These are phyloP conservation scores for Siphamia tubifer DNA, from an alignment of 2,113 vertebrate genomes.

Conservation along the genomic window DNA sequence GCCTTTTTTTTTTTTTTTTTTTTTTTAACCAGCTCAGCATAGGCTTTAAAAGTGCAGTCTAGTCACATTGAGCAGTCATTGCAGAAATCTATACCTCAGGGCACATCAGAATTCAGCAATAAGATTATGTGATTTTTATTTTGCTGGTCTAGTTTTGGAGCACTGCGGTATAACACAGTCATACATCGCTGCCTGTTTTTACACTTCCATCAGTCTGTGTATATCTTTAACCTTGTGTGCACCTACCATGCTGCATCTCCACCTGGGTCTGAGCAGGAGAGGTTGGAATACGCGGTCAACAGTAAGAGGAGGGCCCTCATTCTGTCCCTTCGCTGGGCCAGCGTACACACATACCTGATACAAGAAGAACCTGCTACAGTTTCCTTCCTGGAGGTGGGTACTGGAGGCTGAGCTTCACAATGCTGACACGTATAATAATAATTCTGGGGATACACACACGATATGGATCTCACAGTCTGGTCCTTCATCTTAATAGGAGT, in stretches of 20 bases:
- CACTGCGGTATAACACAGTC: too few species aligned
- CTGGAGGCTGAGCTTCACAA: neutral
- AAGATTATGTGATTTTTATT: too few species aligned
- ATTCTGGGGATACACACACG: neutral
- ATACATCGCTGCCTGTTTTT: neutral
- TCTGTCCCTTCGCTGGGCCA: conserved; percentile 91
- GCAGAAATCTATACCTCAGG: too few species aligned
- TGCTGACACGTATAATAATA: neutral
- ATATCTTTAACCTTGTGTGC: conserved; percentile 66
- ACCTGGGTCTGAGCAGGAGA: conserved; percentile 94
- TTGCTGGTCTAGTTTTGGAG: neutral
- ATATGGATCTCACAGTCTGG: neutral
- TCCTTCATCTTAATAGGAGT: conserved; percentile 79
- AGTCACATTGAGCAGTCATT: too few species aligned
- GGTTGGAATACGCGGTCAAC: conserved; percentile 90
- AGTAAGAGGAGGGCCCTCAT: conserved; percentile 89
- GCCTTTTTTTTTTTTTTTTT: too few species aligned
- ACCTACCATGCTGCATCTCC: conserved; percentile 93
- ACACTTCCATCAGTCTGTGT: neutral
- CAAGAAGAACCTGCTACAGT: conserved; percentile 91
- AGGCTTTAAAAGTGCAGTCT: too few species aligned
- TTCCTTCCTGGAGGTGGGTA: conserved; percentile 90
- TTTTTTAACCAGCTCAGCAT: too few species aligned
- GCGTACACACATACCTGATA: conserved; percentile 85
- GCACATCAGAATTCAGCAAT: too few species aligned